Evolutionary conservation across 2,797 vertebrate species (phyloP).

Genomic region (Pseudomugil gertrudae): DNA sequence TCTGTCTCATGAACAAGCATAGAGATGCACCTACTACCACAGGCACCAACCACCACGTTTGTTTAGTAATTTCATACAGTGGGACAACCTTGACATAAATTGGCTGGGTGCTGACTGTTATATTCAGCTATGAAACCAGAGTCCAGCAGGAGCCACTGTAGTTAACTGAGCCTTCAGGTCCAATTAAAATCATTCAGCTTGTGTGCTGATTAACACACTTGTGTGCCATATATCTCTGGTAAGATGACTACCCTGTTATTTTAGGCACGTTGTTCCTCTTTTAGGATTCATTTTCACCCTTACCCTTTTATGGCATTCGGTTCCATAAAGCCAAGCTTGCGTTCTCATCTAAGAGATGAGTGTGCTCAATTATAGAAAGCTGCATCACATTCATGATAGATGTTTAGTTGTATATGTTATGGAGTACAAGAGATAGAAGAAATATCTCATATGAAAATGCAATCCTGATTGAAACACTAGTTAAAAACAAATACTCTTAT

Average conservation of each 20-base stretch:
- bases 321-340: conserved; percentile 48
- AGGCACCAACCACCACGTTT: conserved; percentile 52
- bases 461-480: not conserved
- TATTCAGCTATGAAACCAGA: conserved; percentile 70
- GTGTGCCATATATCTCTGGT: conserved; percentile 60
- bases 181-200: conserved; percentile 64
- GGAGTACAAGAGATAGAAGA: not conserved
- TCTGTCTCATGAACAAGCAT: conserved; percentile 9
- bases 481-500: not conserved
- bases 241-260: conserved; percentile 61
- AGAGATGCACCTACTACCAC: conserved; percentile 36
- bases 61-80: conserved; percentile 64
- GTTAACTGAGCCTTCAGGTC: conserved; percentile 67
- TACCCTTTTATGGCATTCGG: conserved; percentile 47
- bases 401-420: conserved; percentile 17
- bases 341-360: conserved; percentile 37
- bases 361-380: conserved; percentile 12
- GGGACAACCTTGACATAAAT: conserved; percentile 69
- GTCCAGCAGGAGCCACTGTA: conserved; percentile 59
- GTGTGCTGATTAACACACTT: conserved; percentile 56
- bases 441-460: not conserved
- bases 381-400: conserved; percentile 5
- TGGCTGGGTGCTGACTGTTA: conserved; percentile 68
- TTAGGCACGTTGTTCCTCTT: conserved; percentile 67
- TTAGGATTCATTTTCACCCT: conserved; percentile 53